These are phyloP conservation scores for Drosophila sproati DNA, from an alignment of 1,140 invertebrate species.

Conservation along the genomic window DNA sequence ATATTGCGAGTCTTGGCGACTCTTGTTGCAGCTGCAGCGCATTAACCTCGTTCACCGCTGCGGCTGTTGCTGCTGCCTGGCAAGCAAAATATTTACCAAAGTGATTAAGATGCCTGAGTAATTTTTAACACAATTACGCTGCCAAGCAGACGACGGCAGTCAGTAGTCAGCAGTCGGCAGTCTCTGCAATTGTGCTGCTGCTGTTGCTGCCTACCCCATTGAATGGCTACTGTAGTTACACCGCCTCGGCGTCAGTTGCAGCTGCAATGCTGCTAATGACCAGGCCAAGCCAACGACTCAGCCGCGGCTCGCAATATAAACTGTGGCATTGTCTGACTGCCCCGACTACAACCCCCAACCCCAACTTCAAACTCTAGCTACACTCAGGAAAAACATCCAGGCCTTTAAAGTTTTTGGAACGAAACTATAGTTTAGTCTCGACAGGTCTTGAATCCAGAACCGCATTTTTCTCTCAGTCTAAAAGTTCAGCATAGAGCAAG, in stretches of 20 bases:
- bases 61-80: slow-evolving; percentile 43
- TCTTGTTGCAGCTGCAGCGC: slow-evolving; percentile 75
- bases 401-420: too few relatives aligned
- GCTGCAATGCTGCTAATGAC: slow-evolving; percentile 81
- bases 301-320: slow-evolving; percentile 67
- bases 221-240: slow-evolving; percentile 76
- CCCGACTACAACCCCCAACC: slow-evolving; percentile 23
- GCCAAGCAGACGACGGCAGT: slow-evolving; percentile 75
- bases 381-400: background rate
- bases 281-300: slow-evolving; percentile 55
- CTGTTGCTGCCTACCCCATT: slow-evolving; percentile 30
- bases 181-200: slow-evolving; percentile 29
- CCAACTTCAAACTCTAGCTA: slow-evolving; percentile 16
- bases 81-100: slow-evolving; percentile 83
- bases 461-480: background rate
- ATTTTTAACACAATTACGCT: slow-evolving; percentile 83
- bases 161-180: slow-evolving; percentile 34
- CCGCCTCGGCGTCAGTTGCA: slow-evolving; percentile 61
- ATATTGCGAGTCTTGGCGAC: slow-evolving; percentile 37
- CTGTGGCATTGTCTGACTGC: slow-evolving; percentile 75
- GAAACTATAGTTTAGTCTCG: too few relatives aligned
- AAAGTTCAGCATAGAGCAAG: slow-evolving; percentile 28
- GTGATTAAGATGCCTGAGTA: slow-evolving; percentile 83
- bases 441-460: too few relatives aligned
- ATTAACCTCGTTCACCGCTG: slow-evolving; percentile 73